phyloP scores from a whole-genome alignment of 2,888 invertebrate species.

The Auanema freiburgensis region DNA sequence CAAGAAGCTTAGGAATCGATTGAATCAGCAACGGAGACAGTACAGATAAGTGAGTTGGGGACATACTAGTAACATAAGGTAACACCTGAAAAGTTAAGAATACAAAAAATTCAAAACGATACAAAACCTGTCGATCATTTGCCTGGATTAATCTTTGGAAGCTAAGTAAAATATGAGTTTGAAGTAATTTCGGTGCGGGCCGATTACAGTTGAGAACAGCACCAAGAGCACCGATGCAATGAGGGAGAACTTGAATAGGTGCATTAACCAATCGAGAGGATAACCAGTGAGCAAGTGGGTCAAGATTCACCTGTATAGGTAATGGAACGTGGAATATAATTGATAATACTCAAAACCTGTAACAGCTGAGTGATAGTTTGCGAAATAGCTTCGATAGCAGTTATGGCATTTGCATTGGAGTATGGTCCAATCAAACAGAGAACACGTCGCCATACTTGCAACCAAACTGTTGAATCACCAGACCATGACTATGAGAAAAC shows the following conservation, averaged over 20 bases:
- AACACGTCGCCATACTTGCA: slow-evolving; percentile 58
- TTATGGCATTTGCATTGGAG: slow-evolving; percentile 34
- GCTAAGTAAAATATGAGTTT: slow-evolving; percentile 49
- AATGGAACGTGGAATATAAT: neutral
- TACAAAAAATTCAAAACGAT: too few species aligned
- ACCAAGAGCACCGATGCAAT: slow-evolving; percentile 52
- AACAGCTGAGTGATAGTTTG: slow-evolving; percentile 50
- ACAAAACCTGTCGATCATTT: slow-evolving; percentile 34
- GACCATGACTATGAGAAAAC: slow-evolving; percentile 38
- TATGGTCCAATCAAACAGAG: slow-evolving; percentile 52
- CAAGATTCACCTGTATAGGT: slow-evolving; percentile 30
- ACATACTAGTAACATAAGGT: slow-evolving; percentile 16
- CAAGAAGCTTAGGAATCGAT: slow-evolving; percentile 15
- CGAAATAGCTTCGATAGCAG: slow-evolving; percentile 54
- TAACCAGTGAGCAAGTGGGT: slow-evolving; percentile 58
- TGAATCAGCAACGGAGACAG: slow-evolving; percentile 21
- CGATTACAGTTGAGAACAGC: slow-evolving; percentile 44
- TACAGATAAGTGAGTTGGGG: slow-evolving; percentile 19
- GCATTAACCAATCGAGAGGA: slow-evolving; percentile 44
- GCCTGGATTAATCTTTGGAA: slow-evolving; percentile 47
- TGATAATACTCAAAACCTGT: neutral
- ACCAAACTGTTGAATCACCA: slow-evolving; percentile 50
- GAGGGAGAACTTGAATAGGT: slow-evolving; percentile 46
- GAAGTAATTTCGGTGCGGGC: slow-evolving; percentile 44
- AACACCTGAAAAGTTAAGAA: slow-evolving; percentile 25